Base-by-base conservation (phyloP, 2,113 vertebrate species). In the Thamnaconus septentrionalis region DNA sequence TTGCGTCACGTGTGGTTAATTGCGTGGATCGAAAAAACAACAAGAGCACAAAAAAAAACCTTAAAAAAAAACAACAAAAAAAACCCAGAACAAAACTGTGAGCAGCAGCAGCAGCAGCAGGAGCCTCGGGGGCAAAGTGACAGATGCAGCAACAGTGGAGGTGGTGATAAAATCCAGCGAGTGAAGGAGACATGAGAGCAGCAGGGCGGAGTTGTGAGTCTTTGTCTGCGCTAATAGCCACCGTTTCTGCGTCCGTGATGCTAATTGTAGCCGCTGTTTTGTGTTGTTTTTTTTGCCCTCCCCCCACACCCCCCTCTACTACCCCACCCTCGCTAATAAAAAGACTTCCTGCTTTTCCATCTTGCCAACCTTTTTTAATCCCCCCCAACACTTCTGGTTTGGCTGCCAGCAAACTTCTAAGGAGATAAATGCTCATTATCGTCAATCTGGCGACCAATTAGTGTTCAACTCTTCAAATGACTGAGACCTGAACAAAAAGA, bases 91-190 rank as follows among this genome's bases (percentile, higher is more conserved):
- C 76, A 73, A 67, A 83, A 81, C 74, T 73, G 80, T 75, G 63
- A 56, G 68, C 66, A 79, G 59, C 75, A 54, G 49, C 66, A 70
- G 70, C 70, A 73, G 73, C 61, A 80, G 18, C 18, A 54, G 49
- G 67, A 70, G 80, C 62, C 76, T 82, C 59, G 65, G 70, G 72
- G 73, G 73, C 61, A 80, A 75, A 84, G 73, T 74, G 78, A 85
- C 82, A 89, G 85, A 86, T 84, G 81, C 75, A 77, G 55, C 56
- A 53, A 47, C 31, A 10, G 66, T 66, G 75, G 74, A 83, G 72
- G 62, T 61, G 57, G 83, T 53, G 60, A 75, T 80, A 71, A 75
- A 83, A 76, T 66, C 69, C 54, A 64, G 62, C 56, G 58, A 69
- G 74, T 64, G 64, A 60, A 64, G 69, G 41, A 49, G 64, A 70